These are phyloP conservation scores for Acipenser ruthenus DNA, from an alignment of 2,797 vertebrate genomes.

Conservation along the genomic window DNA sequence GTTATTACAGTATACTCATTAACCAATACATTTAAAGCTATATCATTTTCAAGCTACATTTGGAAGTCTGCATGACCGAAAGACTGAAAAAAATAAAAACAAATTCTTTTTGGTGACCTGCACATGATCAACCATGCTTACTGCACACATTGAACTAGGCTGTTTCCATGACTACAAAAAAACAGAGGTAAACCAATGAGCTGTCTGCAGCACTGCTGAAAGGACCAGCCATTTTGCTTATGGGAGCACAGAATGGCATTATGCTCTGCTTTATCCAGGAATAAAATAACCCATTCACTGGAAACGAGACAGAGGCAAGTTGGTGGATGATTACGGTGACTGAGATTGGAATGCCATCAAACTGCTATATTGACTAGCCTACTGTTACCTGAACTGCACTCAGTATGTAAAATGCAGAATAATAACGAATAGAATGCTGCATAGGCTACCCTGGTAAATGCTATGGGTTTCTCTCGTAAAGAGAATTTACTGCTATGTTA, in stretches of 20 bases:
- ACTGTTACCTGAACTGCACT: constrained; percentile 30
- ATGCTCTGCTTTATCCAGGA: constrained; percentile 37
- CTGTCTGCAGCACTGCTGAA: constrained; percentile 52
- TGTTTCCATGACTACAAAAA: constrained; percentile 83
- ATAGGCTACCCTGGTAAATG: constrained; percentile 37
- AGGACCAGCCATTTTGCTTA: constrained; percentile 85
- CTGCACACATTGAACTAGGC: constrained; percentile 55
- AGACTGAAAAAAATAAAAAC: too few species aligned
- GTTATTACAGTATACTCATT: too few species aligned
- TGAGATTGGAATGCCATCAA: constrained; percentile 15
- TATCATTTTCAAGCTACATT: not conserved
- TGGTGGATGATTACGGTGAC: constrained; percentile 20
- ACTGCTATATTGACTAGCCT: constrained; percentile 38
- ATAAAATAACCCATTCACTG: constrained; percentile 32
- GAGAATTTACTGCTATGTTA: constrained; percentile 47
- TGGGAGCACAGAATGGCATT: constrained; percentile 51
- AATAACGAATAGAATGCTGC: constrained; percentile 33
- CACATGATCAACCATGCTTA: constrained; percentile 50
- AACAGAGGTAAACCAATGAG: constrained; percentile 61
- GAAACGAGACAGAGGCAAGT: constrained; percentile 31
- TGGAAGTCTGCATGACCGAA: too few species aligned
- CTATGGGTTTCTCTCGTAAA: constrained; percentile 37
- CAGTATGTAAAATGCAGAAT: constrained; percentile 48
- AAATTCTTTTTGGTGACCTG: constrained; percentile 21
- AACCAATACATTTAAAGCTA: too few species aligned